These are phyloP conservation scores for Pterocles gutturalis DNA, from an alignment of 2,113 vertebrate species.

Conservation along the genomic window DNA sequence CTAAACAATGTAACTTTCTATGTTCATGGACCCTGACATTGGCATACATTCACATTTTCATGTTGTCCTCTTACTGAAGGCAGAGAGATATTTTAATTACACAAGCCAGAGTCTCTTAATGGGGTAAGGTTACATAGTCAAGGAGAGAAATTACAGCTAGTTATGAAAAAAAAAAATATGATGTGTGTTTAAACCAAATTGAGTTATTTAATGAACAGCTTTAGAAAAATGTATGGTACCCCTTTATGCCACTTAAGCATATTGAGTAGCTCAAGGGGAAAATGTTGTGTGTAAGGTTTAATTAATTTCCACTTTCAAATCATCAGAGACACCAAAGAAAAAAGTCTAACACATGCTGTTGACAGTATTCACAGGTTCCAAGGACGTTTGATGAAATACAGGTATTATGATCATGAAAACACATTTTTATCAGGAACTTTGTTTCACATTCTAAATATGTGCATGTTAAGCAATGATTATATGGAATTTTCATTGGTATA, in stretches of 20 bases:
- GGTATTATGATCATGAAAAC: not conserved
- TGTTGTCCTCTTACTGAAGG: not conserved
- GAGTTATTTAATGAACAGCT: conserved; percentile 69
- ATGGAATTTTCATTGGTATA: not conserved
- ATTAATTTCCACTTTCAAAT: conserved; percentile 73
- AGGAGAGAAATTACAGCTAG: conserved; percentile 51
- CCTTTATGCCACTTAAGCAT: conserved; percentile 32
- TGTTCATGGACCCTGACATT: not conserved
- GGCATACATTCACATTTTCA: not conserved
- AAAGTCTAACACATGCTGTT: not conserved
- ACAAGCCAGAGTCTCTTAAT: not conserved
- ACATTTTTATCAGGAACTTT: conserved; percentile 17
- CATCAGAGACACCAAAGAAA: conserved; percentile 31
- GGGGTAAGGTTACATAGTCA: conserved; percentile 42
- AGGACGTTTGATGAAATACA: conserved; percentile 41
- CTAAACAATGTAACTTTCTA: not conserved
- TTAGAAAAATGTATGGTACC: conserved; percentile 42
- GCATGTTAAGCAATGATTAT: not conserved
- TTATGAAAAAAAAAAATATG: conserved; percentile 19
- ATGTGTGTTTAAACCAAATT: conserved; percentile 60
- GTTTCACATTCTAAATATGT: not conserved
- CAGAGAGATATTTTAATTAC: conserved; percentile 54
- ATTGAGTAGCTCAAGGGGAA: conserved; percentile 66
- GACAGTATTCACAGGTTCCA: not conserved
- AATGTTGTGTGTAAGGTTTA: conserved; percentile 51